Base-by-base conservation (phyloP, 2,888 invertebrate genomes). In the Sclerodermus sp. region DNA sequence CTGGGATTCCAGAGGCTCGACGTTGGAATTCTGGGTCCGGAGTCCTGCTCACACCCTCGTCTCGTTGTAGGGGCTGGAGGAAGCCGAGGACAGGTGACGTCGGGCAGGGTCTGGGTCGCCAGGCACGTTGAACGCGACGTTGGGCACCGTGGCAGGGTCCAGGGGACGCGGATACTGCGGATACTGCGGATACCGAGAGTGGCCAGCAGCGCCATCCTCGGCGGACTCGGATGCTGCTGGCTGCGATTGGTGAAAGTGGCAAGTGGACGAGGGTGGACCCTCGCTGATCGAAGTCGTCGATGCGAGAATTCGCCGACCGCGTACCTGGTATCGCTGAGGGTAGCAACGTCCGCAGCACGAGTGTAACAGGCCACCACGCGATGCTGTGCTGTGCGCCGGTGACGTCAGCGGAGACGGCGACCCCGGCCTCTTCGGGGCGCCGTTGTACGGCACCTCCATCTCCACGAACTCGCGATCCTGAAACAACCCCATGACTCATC, bases 401-500 rank as follows among this genome's bases (percentile, higher is more conserved):
- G 91, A 91, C 51, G 91, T 91, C 76, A 91, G 81, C 15, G 93
- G 92, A 38, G 92, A 92, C 40, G 92, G 92, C 42, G 92, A 91
- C 10, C 92, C 92, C 1, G 94, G 93, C 76, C 95, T 84, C 81
- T 93, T 95, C 44, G 91, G 93, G 64, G 93, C 93, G 14, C 95
- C 95, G 80, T 96, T 96, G 82, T 87, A 95, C 16, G 95, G 92
- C 73, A 91, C 90, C 78, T 96, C 96, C 84, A 96, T 86, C 82
- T 96, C 96, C 64, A 96, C 92, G 82, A 96, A 96, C 81, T 96
- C 96, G 49, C 96, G 90, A 80, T 97, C 96, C 94, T 94, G 84
- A 4, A 64, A 65, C 49, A 55, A 23, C 8, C 23, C 23, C 23
- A 23, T 5, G 23, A 8, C 23, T 23, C 23, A 23, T 23, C 23